These are phyloP conservation scores for Chaetodon trifascialis DNA, from an alignment of 2,113 vertebrate species.

Conservation along the genomic window DNA sequence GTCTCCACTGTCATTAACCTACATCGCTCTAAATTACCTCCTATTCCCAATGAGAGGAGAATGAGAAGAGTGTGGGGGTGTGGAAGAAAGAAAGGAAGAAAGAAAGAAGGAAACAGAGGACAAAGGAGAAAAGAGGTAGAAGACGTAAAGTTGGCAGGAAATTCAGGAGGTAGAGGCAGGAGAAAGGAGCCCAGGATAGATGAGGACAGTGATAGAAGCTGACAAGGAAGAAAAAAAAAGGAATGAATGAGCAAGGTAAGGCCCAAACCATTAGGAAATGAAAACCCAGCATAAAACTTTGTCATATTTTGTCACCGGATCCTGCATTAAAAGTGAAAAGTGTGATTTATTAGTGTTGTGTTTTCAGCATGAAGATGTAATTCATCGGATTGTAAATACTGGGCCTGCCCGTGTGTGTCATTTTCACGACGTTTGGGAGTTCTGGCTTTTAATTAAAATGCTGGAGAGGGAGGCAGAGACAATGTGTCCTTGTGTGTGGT, in stretches of 20 bases:
- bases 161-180: constrained; percentile 35
- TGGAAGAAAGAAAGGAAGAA: constrained; percentile 3
- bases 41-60: constrained; percentile 70
- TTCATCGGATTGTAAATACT: constrained; percentile 61
- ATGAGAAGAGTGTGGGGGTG: constrained; percentile 15
- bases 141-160: constrained; percentile 39
- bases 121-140: constrained; percentile 36
- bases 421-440: constrained; percentile 63
- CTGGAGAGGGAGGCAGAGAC: constrained; percentile 38
- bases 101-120: constrained; percentile 37
- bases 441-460: constrained; percentile 74
- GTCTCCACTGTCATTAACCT: constrained; percentile 82
- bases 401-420: constrained; percentile 34
- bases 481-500: constrained; percentile 44
- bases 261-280: constrained; percentile 74
- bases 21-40: constrained; percentile 78
- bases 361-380: constrained; percentile 68
- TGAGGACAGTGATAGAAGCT: constrained; percentile 66
- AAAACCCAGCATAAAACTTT: constrained; percentile 65
- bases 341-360: constrained; percentile 74
- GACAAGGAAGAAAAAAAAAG: constrained; percentile 50
- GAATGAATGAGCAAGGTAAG: constrained; percentile 49
- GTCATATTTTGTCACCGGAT: constrained; percentile 75
- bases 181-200: constrained; percentile 56
- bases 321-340: constrained; percentile 68